Evolutionary conservation across 2,113 vertebrate species (phyloP), one percentile per base, ranked within the genome.

Genomic region (Oenanthe melanoleuca): DNA sequence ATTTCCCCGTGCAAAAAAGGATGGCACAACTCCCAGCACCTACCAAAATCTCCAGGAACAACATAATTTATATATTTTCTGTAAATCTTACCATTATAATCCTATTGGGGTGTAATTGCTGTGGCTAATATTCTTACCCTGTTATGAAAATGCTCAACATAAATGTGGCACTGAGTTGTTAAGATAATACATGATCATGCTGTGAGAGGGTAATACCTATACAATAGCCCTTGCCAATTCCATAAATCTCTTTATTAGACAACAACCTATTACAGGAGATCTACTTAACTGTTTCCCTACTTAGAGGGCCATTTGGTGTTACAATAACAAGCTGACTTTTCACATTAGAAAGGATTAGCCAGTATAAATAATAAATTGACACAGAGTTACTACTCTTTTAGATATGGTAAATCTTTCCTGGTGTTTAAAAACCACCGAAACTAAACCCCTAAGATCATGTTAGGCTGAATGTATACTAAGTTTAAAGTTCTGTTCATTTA

Each of bases 71-170:
- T 81, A 55, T 44, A 77, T 94, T 95, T 96, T 87, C 73, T 95
- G 60, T 77, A 95, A 97, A 96, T 97, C 95, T 97, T 91, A 88
- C 93, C 95, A 93, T 92, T 95, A 87, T 98, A 98, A 99, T 98
- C 98, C 98, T 98, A 98, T 97, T 98, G 97, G 97, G 98, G 95
- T 98, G 96, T 98, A 98, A 98, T 98, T 98, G 98, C 97, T 97
- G 96, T 97, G 95, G 97, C 97, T 98, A 97, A 98, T 96, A 98
- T 97, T 97, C 95, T 97, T 97, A 98, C 87, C 86, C 97, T 94
- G 91, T 98, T 98, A 97, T 94, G 96, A 97, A 98, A 97, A 98
- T 97, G 96, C 91, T 97, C 95, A 91, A 95, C 96, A 94, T 97
- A 97, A 98, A 98, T 77, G 97, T 97, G 97, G 97, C 97, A 97